Evolutionary conservation across 2,797 vertebrate genomes (phyloP), one percentile per base, ranked within the genome.

Genomic region (Hydrophis major): DNA sequence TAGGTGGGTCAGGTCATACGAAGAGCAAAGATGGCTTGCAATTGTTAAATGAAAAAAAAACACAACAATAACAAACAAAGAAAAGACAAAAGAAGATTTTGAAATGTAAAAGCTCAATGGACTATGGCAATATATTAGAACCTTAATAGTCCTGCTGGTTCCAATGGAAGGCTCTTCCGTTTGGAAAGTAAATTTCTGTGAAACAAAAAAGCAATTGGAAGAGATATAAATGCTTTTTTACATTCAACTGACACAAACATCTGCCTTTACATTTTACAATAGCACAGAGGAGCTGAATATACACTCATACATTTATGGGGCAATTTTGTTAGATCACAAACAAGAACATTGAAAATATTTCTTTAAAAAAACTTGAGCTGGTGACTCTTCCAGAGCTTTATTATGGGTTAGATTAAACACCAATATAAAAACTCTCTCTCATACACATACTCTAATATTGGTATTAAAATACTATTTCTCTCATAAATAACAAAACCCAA

Each of bases 71-170:
- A 96, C 90, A 97, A 97, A 97, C 92, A 88, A 57, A 97, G 95
- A 94, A 94, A 95, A 95, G 96, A 93, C 95, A 96, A 97, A 97
- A 94, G 96, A 91, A 96, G 96, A 93, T 95, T 93, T 94, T 96
- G 94, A 96, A 96, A 96, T 94, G 57, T 94, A 93, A 96, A 66
- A 94, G 94, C 94, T 96, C 95, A 95, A 96, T 96, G 96, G 96
- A 96, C 95, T 96, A 95, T 28, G 95, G 95, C 96, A 96, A 96
- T 96, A 95, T 95, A 97, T 97, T 93, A 97, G 97, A 98, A 98
- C 98, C 98, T 98, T 98, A 98, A 96, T 97, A 97, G 97, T 97
- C 96, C 97, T 98, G 96, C 97, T 97, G 97, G 97, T 96, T 97
- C 98, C 98, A 94, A 96, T 94, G 96, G 96, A 98, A 97, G 97